phyloP scores from a whole-genome alignment of 2,113 vertebrate genomes.

The Ammospiza caudacuta region DNA sequence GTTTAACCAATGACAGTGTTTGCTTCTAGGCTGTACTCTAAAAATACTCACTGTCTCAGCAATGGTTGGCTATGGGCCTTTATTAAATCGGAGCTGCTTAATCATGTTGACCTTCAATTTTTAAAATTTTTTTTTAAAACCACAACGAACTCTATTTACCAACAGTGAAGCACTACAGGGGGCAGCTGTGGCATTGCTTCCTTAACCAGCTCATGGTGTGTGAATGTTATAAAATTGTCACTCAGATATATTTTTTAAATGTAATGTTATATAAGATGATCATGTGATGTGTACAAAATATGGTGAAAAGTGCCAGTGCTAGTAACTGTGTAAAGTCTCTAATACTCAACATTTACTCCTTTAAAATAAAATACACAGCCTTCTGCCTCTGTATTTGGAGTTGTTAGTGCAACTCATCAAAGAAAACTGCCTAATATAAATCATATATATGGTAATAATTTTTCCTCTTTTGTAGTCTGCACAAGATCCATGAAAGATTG shows the following conservation, averaged over 20 bases:
- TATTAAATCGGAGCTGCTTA: conserved; percentile 86
- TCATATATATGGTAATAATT: conserved; percentile 87
- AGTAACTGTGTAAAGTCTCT: conserved; percentile 94
- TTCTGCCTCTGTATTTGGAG: conserved; percentile 82
- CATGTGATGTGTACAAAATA: conserved; percentile 96
- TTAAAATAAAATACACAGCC: conserved; percentile 81
- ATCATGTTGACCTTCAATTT: conserved; percentile 75
- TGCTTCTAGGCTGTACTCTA: conserved; percentile 81
- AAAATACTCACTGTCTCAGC: conserved; percentile 76
- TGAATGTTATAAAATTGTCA: conserved; percentile 82
- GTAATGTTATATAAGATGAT: conserved; percentile 92
- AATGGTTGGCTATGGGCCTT: conserved; percentile 72
- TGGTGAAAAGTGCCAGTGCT: conserved; percentile 97
- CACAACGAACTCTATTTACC: conserved; percentile 79
- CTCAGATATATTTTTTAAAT: conserved; percentile 88
- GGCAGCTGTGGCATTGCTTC: conserved; percentile 76
- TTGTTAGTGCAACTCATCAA: conserved; percentile 81
- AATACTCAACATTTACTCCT: conserved; percentile 82
- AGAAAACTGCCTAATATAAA: conserved; percentile 85
- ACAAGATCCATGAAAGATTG: conserved; percentile 95
- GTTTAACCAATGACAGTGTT: conserved; percentile 87
- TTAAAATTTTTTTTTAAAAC: conserved; percentile 46
- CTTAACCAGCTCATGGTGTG: conserved; percentile 79
- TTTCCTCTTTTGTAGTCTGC: conserved; percentile 89
- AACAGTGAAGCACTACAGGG: conserved; percentile 89